Percentiles rank a stretch among this genome's conserved stretches.
Evolutionary conservation across 2,113 vertebrate species (phyloP).

Genomic region (Odocoileus virginianus): DNA sequence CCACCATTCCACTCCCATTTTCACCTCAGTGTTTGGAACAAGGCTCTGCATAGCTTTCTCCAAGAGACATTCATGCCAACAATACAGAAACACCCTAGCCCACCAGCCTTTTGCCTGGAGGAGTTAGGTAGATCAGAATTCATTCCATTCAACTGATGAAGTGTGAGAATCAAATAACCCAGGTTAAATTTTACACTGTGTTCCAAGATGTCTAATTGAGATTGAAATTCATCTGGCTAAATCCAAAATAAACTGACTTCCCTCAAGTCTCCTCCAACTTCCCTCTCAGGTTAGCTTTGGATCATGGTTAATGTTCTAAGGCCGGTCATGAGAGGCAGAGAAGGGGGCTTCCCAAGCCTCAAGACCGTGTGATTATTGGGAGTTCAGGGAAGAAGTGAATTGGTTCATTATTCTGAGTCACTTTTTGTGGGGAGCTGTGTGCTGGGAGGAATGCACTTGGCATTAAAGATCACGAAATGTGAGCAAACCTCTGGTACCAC

Average conservation of each 20-base stretch:
- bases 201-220: constrained; percentile 80
- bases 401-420: neutral
- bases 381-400: neutral
- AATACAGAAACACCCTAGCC: constrained; percentile 65
- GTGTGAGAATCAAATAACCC: constrained; percentile 81
- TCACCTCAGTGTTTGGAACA: constrained; percentile 45
- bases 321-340: constrained; percentile 62
- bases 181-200: constrained; percentile 80
- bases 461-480: neutral
- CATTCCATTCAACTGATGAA: constrained; percentile 79
- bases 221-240: constrained; percentile 81
- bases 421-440: neutral
- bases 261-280: constrained; percentile 73
- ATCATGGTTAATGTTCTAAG: constrained; percentile 77
- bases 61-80: constrained; percentile 63
- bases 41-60: constrained; percentile 54
- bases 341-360: constrained; percentile 30
- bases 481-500: neutral
- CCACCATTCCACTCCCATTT: constrained; percentile 17
- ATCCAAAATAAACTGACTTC: constrained; percentile 80
- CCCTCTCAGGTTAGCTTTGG: constrained; percentile 74
- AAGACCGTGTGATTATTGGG: constrained; percentile 33
- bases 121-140: constrained; percentile 74
- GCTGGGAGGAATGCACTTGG: neutral
- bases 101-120: constrained; percentile 61